Percentiles rank a stretch among this genome's conserved stretches.
These are phyloP conservation scores for Notodonta ziczac DNA, from an alignment of 2,888 invertebrate species.

Conservation along the genomic window DNA sequence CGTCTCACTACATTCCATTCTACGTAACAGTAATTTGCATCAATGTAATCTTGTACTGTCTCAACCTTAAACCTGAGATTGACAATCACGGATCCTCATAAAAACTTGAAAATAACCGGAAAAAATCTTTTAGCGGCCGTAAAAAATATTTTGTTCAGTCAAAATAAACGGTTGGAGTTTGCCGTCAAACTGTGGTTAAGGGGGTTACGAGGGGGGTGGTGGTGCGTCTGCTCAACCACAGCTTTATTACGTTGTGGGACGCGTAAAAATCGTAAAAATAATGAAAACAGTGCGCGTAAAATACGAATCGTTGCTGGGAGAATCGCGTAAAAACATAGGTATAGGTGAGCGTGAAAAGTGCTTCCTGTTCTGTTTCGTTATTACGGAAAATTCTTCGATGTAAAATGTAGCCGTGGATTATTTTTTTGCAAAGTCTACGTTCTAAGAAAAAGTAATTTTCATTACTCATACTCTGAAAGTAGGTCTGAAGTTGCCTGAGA, in stretches of 20 bases:
- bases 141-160: conserved; percentile 31
- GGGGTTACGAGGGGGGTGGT: conserved; percentile 3
- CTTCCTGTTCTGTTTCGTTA: no score
- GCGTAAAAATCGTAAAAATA: conserved; percentile 45
- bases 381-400: no score
- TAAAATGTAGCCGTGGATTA: no score
- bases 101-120: conserved; percentile 22
- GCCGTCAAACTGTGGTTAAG: conserved; percentile 3
- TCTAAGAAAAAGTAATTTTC: no score
- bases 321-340: neutral
- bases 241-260: conserved; percentile 33
- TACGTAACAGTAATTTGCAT: neutral
- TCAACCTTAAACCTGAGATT: conserved; percentile 17
- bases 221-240: conserved; percentile 18
- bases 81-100: conserved; percentile 31
- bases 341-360: neutral
- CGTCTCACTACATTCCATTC: no score
- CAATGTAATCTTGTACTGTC: neutral
- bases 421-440: no score
- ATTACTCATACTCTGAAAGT: no score
- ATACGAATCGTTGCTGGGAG: conserved; percentile 5
- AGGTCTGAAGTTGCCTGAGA: no score
- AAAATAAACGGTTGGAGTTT: conserved; percentile 29
- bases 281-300: conserved; percentile 39
- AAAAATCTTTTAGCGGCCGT: conserved; percentile 31